A percentile compares a stretch with the other conserved stretches of the same genome.
Evolutionary conservation across 2,888 invertebrate genomes (phyloP).

Genomic region (Maniola hyperantus): DNA sequence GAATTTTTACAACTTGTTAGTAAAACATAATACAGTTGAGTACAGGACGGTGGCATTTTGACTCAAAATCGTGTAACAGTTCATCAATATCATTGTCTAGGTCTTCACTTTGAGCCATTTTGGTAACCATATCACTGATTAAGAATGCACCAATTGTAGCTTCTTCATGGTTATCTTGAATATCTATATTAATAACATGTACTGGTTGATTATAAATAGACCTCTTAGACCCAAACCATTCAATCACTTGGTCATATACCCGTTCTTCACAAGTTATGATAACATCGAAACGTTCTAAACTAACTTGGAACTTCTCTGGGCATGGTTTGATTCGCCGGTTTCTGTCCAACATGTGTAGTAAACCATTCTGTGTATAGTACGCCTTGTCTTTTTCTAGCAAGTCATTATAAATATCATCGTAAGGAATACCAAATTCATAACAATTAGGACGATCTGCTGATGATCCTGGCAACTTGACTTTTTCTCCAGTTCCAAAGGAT

Average conservation of each 20-base stretch:
- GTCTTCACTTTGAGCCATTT: slow-evolving; percentile 94
- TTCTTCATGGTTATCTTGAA: slow-evolving; percentile 99
- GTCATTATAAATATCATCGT: slow-evolving; percentile 98
- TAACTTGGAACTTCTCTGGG: slow-evolving; percentile 97
- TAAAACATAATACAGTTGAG: slow-evolving; percentile 98
- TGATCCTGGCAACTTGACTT: slow-evolving; percentile 98
- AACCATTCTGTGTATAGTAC: slow-evolving; percentile 98
- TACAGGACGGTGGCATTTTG: slow-evolving; percentile 91
- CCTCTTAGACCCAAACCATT: slow-evolving; percentile 93
- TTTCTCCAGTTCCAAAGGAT: slow-evolving; percentile 96
- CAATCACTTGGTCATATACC: slow-evolving; percentile 98
- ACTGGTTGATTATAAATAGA: slow-evolving; percentile 93
- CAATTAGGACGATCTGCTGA: slow-evolving; percentile 97
- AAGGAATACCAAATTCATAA: slow-evolving; percentile 97
- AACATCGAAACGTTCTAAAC: slow-evolving; percentile 95
- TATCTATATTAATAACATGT: slow-evolving; percentile 99
- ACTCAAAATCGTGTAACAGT: slow-evolving; percentile 96
- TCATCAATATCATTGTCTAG: slow-evolving; percentile 99
- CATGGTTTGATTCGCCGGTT: slow-evolving; percentile 96
- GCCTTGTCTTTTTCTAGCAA: slow-evolving; percentile 94
- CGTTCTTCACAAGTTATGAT: slow-evolving; percentile 98
- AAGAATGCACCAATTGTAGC: slow-evolving; percentile 99
- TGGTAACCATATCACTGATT: slow-evolving; percentile 96
- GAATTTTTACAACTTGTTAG: slow-evolving; percentile 40
- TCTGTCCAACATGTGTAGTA: slow-evolving; percentile 98